Evolutionary conservation across 53 echinoderm and acorn worm genomes (phyloP).

Genomic region (Crossaster papposus): DNA sequence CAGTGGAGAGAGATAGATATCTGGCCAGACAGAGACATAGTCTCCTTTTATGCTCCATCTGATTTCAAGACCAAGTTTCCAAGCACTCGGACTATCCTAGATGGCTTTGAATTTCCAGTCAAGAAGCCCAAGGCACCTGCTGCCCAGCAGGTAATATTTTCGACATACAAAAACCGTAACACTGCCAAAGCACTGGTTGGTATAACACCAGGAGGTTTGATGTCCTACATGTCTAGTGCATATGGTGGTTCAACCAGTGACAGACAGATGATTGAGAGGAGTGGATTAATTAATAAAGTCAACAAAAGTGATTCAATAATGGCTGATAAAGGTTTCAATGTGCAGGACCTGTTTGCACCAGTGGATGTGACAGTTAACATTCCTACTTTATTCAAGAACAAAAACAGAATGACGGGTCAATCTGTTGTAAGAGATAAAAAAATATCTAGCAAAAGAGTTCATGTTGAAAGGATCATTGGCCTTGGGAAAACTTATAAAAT

Average conservation of each 20-base stretch:
- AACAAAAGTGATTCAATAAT: conserved; percentile 10
- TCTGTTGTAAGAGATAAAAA: background rate
- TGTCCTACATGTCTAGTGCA: too few relatives aligned
- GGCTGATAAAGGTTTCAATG: conserved; percentile 11
- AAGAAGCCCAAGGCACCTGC: conserved; percentile 31
- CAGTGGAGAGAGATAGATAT: conserved; percentile 39
- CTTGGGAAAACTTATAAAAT: conserved; percentile 20
- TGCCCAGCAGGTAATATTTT: conserved; percentile 46
- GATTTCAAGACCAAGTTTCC: conserved; percentile 35
- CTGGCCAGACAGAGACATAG: conserved; percentile 17
- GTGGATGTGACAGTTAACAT: conserved; percentile 6
- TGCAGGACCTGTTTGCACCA: conserved; percentile 18
- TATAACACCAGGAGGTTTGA: too few relatives aligned
- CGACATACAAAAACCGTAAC: too few relatives aligned
- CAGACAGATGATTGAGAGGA: too few relatives aligned
- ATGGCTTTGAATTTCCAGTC: conserved; percentile 36
- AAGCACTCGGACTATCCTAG: conserved; percentile 16
- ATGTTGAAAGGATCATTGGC: conserved; percentile 16
- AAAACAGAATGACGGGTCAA: background rate
- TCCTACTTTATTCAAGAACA: conserved; percentile 20
- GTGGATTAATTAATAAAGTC: too few relatives aligned
- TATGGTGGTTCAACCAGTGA: too few relatives aligned
- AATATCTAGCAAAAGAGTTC: conserved; percentile 20
- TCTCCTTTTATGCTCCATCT: conserved; percentile 29
- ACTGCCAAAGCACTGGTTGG: too few relatives aligned